Percentiles rank a stretch among this genome's conserved stretches.
Conservation (phyloP, 2,113 vertebrate species). For the Polypterus bichir region DNA sequence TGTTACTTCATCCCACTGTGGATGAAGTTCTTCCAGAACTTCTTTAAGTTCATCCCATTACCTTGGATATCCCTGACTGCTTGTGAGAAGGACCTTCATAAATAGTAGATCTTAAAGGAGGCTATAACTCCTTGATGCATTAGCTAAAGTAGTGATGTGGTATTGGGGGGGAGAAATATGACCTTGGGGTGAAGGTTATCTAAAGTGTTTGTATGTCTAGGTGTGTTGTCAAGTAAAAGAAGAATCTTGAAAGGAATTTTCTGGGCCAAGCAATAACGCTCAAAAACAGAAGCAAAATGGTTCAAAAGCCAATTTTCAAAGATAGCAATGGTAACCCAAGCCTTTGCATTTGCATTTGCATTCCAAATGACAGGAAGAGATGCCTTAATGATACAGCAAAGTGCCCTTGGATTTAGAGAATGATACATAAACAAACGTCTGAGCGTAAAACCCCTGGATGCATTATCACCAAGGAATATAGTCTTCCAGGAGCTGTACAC, state of each 20-base stretch:
- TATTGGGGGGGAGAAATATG: slow-evolving; percentile 8
- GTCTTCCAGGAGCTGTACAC: no score
- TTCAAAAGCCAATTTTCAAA: slow-evolving; percentile 19
- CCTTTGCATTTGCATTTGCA: slow-evolving; percentile 13
- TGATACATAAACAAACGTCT: slow-evolving; percentile 16
- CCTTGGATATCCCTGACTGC: slow-evolving; percentile 3
- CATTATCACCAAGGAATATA: slow-evolving; percentile 14
- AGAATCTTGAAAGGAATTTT: slow-evolving; percentile 17
- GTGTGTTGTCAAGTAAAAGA: slow-evolving; percentile 15
- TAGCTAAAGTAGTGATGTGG: neutral
- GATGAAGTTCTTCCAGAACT: no score
- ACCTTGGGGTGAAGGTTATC: slow-evolving; percentile 6
- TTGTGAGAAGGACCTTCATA: slow-evolving; percentile 16
- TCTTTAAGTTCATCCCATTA: no score
- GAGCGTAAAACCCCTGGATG: slow-evolving; percentile 17
- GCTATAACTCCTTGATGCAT: slow-evolving; percentile 8
- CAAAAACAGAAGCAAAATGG: slow-evolving; percentile 10
- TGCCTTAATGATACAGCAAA: slow-evolving; percentile 12
- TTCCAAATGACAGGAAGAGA: neutral
- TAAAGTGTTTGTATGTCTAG: slow-evolving; percentile 6
- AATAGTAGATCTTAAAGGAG: neutral
- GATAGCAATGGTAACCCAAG: slow-evolving; percentile 18
- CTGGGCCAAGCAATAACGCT: slow-evolving; percentile 16
- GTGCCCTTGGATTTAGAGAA: slow-evolving; percentile 9
- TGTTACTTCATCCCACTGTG: no score